Evolutionary conservation across 2,888 invertebrate genomes (phyloP), one percentile per base, ranked within the genome.

Genomic region (Mythimna loreyi): DNA sequence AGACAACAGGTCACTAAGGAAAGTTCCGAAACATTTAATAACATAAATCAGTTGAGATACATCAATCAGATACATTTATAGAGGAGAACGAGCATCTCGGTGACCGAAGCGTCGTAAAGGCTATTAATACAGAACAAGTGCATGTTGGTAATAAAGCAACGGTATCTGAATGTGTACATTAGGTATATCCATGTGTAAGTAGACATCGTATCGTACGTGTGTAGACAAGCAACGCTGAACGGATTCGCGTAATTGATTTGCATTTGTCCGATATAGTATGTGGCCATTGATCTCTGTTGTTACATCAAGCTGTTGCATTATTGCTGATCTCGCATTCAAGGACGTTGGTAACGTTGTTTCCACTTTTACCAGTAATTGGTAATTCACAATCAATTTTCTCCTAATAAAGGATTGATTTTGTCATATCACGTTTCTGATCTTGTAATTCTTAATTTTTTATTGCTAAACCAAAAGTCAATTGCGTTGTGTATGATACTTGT

Each of bases 171-270:
- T 75, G 21, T 50, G 25, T 53, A 62, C 62, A 53, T 50, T 61
- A 40, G 33, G 47, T 87, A 85, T 72, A 60, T 70, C 64, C 66
- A 62, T 71, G 43, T 40, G 40, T 40, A 77, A 75, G 76, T 67
- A 59, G 57, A 52, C 70, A 68, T n/a, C 33, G 33, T 6, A 61
- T 64, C 62, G 79, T 75, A 88, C 88, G 88, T 88, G 85, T 85
- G 86, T 78, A 58, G 70, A 66, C 80, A 75, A 83, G 81, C 78
- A 69, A 76, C 36, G 25, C 66, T 73, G 64, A 84, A 84, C 76
- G 75, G 72, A 85, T 84, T 87, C 84, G 75, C 78, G 65, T 78
- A 84, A 91, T 86, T 85, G 85, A 89, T 90, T 90, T 89, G 87
- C 86, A 91, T 89, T 87, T 83, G 84, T 74, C 84, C 85, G 82